Evolutionary conservation across 2,888 invertebrate genomes (phyloP).

Genomic region (Habroteleia sp.): DNA sequence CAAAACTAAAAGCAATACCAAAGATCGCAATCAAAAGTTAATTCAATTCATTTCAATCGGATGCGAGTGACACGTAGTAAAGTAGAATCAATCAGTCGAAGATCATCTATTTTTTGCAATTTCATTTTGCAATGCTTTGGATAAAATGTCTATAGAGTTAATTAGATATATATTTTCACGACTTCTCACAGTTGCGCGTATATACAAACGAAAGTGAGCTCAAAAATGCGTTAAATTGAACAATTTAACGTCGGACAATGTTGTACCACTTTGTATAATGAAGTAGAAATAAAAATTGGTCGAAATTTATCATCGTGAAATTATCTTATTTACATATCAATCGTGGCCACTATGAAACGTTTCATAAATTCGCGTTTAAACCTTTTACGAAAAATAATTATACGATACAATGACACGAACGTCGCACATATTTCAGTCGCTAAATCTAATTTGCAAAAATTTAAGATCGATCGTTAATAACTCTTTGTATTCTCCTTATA

Average conservation of each 20-base stretch:
- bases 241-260: no score
- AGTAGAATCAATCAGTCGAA: constrained; percentile 14
- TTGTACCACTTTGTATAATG: no score
- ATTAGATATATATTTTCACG: constrained; percentile 1
- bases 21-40: neutral
- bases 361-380: neutral
- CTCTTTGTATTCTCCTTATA: constrained; percentile 16
- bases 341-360: no score
- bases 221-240: constrained; percentile 2
- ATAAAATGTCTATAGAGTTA: constrained; percentile 5
- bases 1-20: neutral
- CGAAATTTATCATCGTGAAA: no score
- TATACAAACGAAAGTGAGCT: constrained; percentile 18
- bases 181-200: constrained; percentile 4
- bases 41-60: constrained; percentile 31
- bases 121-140: neutral
- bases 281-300: no score
- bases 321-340: no score
- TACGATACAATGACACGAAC: no score
- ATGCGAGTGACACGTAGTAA: constrained; percentile 1
- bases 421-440: constrained; percentile 4
- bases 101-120: constrained; percentile 8
- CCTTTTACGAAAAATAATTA: neutral
- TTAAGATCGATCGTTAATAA: constrained; percentile 11
- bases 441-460: constrained; percentile 6